Evolutionary conservation across 2,113 vertebrate species (phyloP), one percentile per base, ranked within the genome.

Genomic region (Elachura formosa): DNA sequence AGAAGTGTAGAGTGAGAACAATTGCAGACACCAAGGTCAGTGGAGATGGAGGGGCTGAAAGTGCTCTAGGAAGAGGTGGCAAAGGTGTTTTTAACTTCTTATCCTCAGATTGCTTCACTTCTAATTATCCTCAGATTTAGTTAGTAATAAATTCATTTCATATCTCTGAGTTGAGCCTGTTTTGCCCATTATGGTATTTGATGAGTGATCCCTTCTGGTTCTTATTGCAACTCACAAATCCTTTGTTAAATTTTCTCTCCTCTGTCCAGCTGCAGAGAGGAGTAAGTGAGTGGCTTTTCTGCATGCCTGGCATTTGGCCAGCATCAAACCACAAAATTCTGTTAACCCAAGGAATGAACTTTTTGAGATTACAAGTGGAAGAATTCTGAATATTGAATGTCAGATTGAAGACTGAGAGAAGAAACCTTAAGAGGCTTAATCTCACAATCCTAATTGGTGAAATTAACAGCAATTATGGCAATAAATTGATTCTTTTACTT

Each of bases 61-160:
- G 4, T 55, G 14, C 9, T 38, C 11, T 18, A 46, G 19, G 12
- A 7, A 5, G 1, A 1, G 8, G 21, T 19, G 29, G 2, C 0
- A 1, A 66, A 41, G 51, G 5, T 31, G 5, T 41, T 66, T 84
- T 56, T 34, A 21, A 48, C 11, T n/a, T n/a, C n/a, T n/a, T n/a
- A n/a, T n/a, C n/a, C n/a, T n/a, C n/a, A 31, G 25, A 9, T 41
- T 41, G 6, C 41, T 56, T 25, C 13, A 49, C 11, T 49, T 36
- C 20, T 75, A 24, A 25, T 22, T 17, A 12, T 36, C 25, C 25
- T 67, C 13, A 41, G 13, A 31, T 25, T 49, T 48, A 49, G 4
- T 31, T 11, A 21, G 3, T 5, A 34, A 36, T 18, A 18, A 49
- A 62, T 34, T 17, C 11, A 48, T 28, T 56, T 64, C 15, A 7